phyloP scores from a whole-genome alignment of 2,797 vertebrate genomes.

The Gymnodraco acuticeps region DNA sequence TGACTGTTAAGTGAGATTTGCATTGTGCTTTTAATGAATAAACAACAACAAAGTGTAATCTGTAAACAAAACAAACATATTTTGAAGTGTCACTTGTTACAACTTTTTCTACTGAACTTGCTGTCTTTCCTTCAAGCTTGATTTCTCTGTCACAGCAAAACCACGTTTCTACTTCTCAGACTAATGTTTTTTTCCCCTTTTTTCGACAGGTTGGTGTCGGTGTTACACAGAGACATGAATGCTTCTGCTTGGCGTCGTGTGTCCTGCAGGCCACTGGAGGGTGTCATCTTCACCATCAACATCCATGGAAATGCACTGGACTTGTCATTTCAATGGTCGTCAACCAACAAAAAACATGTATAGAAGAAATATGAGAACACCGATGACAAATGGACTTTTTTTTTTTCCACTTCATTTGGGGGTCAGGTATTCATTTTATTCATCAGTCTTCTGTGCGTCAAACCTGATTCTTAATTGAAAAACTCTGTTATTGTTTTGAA shows the following conservation, averaged over 20 bases:
- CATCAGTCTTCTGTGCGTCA: slow-evolving; percentile 20
- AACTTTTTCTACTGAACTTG: background rate
- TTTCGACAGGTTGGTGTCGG: slow-evolving; percentile 30
- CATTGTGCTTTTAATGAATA: background rate
- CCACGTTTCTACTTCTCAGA: slow-evolving; percentile 3
- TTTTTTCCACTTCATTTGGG: slow-evolving; percentile 17
- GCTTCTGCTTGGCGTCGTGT: slow-evolving; percentile 18
- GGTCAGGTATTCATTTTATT: slow-evolving; percentile 49
- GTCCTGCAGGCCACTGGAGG: slow-evolving; percentile 23
- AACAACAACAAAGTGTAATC: background rate
- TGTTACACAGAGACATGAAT: slow-evolving; percentile 37
- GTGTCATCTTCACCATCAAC: slow-evolving; percentile 34
- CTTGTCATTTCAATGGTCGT: slow-evolving; percentile 37
- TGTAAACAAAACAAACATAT: background rate
- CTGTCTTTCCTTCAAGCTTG: background rate
- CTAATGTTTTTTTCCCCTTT: background rate
- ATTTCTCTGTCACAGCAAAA: background rate
- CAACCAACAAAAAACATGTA: slow-evolving; percentile 17
- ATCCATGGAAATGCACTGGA: slow-evolving; percentile 27
- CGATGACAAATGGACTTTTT: slow-evolving; percentile 30
- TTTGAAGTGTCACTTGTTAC: background rate
- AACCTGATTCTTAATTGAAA: slow-evolving; percentile 10
- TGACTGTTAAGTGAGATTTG: background rate
- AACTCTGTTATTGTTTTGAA: slow-evolving; percentile 43
- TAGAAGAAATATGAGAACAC: slow-evolving; percentile 31